phyloP scores from a whole-genome alignment of 2,113 vertebrate species.

The Apaloderma vittatum region DNA sequence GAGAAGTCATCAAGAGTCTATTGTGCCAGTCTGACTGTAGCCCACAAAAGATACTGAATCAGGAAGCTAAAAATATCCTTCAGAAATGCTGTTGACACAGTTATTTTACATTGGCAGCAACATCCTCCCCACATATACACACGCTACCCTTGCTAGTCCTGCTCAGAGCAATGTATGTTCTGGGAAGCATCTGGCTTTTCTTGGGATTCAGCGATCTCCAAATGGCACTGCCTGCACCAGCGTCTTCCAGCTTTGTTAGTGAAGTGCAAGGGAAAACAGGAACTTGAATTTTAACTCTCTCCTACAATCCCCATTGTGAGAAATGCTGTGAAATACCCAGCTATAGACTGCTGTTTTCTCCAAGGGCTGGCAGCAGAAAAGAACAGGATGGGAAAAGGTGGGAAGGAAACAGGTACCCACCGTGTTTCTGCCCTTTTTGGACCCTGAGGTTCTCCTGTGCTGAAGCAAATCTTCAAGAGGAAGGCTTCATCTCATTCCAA shows the following conservation, averaged over 20 bases:
- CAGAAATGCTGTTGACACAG: slow-evolving; percentile 60
- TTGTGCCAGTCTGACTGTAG: slow-evolving; percentile 71
- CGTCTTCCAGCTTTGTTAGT: background rate
- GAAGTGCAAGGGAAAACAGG: background rate
- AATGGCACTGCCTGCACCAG: background rate
- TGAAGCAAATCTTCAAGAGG: background rate
- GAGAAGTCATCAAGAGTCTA: slow-evolving; percentile 75
- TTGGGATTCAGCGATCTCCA: background rate
- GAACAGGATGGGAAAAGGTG: background rate
- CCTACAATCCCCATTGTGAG: background rate
- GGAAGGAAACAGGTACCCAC: background rate
- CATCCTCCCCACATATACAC: background rate
- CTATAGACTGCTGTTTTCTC: background rate
- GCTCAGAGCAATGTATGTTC: background rate
- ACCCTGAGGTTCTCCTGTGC: background rate
- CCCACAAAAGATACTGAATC: slow-evolving; percentile 55
- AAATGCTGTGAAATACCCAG: background rate
- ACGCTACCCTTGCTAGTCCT: background rate
- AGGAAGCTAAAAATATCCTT: slow-evolving; percentile 71
- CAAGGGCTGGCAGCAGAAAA: background rate
- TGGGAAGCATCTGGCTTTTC: background rate
- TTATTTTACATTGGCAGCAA: slow-evolving; percentile 45
- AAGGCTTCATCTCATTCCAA: background rate
- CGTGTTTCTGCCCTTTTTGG: background rate
- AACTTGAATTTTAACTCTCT: background rate